Evolutionary conservation across 1,140 invertebrate genomes (phyloP).

Genomic region (Thalassaphorura encarpata): DNA sequence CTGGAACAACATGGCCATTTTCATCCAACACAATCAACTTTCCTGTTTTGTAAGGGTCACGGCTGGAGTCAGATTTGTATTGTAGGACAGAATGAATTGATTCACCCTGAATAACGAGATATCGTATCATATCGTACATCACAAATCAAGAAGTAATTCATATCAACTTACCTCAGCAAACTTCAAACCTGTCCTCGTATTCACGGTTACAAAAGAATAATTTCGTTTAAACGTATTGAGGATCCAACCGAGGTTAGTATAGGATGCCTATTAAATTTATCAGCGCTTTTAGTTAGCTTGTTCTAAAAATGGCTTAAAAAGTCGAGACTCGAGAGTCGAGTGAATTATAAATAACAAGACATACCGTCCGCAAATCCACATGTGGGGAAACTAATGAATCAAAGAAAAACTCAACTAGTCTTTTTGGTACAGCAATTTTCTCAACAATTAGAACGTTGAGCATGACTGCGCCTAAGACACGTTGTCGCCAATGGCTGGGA

Average conservation of each 20-base stretch:
- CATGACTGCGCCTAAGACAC: constrained; percentile 60
- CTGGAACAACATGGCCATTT: background rate
- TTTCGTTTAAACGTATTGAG: constrained; percentile 59
- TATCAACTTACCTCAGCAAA: constrained; percentile 14
- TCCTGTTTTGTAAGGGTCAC: background rate
- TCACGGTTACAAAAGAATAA: constrained; percentile 10
- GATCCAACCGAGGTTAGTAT: too few relatives aligned
- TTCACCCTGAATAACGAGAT: constrained; percentile 19
- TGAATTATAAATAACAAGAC: constrained; percentile 16
- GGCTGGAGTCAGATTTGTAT: constrained; percentile 15
- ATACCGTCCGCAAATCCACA: constrained; percentile 58
- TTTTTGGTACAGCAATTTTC: constrained; percentile 52
- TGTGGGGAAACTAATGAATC: constrained; percentile 62
- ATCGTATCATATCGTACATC: background rate
- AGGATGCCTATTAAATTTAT: too few relatives aligned
- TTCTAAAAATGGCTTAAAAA: too few relatives aligned
- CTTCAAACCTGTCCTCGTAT: constrained; percentile 18
- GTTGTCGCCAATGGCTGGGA: constrained; percentile 67
- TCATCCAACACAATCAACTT: background rate
- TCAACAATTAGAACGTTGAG: constrained; percentile 58
- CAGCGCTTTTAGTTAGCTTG: too few relatives aligned
- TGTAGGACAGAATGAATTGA: constrained; percentile 27
- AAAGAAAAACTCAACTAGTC: constrained; percentile 56
- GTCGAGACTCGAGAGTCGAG: too few relatives aligned
- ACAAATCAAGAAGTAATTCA: background rate